These are phyloP conservation scores for Stramonita haemastoma DNA, from an alignment of 2,888 invertebrate genomes.

Conservation along the genomic window DNA sequence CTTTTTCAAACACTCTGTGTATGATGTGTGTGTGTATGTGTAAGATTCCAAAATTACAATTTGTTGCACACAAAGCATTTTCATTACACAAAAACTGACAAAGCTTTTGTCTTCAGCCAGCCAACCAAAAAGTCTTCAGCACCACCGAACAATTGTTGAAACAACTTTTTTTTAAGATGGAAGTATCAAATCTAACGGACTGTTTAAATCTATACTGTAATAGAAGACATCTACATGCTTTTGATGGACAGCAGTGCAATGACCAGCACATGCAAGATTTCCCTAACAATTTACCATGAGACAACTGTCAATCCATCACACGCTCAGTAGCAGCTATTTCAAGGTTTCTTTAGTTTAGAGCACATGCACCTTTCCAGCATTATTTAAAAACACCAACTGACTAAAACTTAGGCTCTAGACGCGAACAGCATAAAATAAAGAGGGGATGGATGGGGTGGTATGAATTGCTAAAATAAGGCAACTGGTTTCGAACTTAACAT, in stretches of 20 bases:
- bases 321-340: too few relatives aligned
- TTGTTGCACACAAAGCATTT: not conserved
- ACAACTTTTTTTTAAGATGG: too few relatives aligned
- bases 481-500: too few relatives aligned
- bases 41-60: not conserved
- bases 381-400: too few relatives aligned
- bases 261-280: not conserved
- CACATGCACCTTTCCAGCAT: too few relatives aligned
- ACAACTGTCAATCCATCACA: too few relatives aligned
- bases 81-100: not conserved
- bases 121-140: not conserved
- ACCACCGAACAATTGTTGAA: too few relatives aligned
- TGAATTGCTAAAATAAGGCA: too few relatives aligned
- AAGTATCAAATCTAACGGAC: not conserved
- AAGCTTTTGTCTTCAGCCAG: slow-evolving; percentile 14
- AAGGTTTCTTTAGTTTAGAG: too few relatives aligned
- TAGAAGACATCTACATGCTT: not conserved
- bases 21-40: not conserved
- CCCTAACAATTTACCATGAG: not conserved
- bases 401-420: too few relatives aligned
- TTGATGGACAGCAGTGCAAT: not conserved
- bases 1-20: not conserved
- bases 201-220: not conserved
- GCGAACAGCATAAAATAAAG: too few relatives aligned
- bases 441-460: too few relatives aligned